Base-by-base conservation (phyloP, 2,888 invertebrate genomes). In the Aleiodes leptofemur region DNA sequence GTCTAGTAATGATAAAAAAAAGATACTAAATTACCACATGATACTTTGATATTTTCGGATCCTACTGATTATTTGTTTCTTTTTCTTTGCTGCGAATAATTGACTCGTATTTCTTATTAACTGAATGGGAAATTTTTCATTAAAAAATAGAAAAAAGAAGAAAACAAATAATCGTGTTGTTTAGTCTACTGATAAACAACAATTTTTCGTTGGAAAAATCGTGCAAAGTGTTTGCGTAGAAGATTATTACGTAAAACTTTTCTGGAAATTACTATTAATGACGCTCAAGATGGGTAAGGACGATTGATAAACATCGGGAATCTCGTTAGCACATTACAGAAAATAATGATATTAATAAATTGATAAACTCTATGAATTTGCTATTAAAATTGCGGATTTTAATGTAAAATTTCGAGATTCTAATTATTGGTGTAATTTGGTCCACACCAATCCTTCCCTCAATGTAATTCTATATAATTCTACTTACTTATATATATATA, bases 391-490 rank as follows among this genome's bases (percentile, higher is more conserved):
- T 43, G 9, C 2, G 9, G 9, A 43, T 43, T 7, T 43, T 11
- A 7, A 43, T 43, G 11, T 3, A 43, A 23, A 43, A 11, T 43
- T 43, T 43, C 43, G 43, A 43, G 43, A 43, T 43, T 9, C 43
- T 43, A 8, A 43, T 43, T 43, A 43, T 43, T 43, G 2, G 7
- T 6, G 7, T 43, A 43, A 43, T 43, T 76, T 78, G 69, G 74
- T 51, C 70, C 73, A 64, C 69, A 38, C 50, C n/a, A n/a, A 56
- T 53, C 69, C 75, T 73, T 34, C 73, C 76, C 69, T 71, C 72
- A 69, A 74, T 80, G 78, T 79, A 78, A 79, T 80, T 81, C 76
- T 80, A 64, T 78, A 51, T 64, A 78, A 75, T 81, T 81, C 76
- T 43, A 43, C 11, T 66, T 77, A 68, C 71, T 81, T 23, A 23